phyloP scores from a whole-genome alignment of 2,113 vertebrate species.

The Chaetodon auriga region DNA sequence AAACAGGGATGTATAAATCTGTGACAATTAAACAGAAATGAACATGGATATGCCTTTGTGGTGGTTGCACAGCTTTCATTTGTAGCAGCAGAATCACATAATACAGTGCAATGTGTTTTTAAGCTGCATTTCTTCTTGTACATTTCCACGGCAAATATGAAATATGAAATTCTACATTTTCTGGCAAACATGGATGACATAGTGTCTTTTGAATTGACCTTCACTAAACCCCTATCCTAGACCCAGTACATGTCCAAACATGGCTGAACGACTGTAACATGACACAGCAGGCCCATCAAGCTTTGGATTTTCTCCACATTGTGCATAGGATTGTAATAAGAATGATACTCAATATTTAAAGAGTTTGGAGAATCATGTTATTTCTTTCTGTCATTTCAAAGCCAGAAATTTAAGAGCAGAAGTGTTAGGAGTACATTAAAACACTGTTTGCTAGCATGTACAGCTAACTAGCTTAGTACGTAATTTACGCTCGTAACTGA shows the following conservation, averaged over 20 bases:
- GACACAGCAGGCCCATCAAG: not conserved
- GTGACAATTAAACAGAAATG: not conserved
- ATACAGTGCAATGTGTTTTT: not conserved
- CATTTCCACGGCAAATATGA: not conserved
- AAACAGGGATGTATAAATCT: not conserved
- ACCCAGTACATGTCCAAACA: not conserved
- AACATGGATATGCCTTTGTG: not conserved
- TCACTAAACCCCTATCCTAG: not conserved
- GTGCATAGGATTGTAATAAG: not conserved
- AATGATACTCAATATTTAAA: not conserved
- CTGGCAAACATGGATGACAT: not conserved
- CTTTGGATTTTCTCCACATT: not conserved
- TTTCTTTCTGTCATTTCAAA: not conserved
- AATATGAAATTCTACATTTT: not conserved
- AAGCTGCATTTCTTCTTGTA: not conserved
- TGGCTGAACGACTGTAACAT: not conserved
- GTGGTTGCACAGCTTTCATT: conserved; percentile 2
- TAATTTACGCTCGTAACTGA: not conserved
- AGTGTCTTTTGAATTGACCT: not conserved
- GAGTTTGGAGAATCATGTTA: not conserved
- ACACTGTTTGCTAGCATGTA: not conserved
- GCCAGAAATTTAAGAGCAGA: not conserved
- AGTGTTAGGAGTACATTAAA: not conserved
- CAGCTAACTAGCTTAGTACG: not conserved
- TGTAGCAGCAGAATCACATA: not conserved